Percentiles rank a stretch among this genome's conserved stretches.
Conservation (phyloP, 1,140 invertebrate genomes). For the Caenorhabditis brenneri region DNA sequence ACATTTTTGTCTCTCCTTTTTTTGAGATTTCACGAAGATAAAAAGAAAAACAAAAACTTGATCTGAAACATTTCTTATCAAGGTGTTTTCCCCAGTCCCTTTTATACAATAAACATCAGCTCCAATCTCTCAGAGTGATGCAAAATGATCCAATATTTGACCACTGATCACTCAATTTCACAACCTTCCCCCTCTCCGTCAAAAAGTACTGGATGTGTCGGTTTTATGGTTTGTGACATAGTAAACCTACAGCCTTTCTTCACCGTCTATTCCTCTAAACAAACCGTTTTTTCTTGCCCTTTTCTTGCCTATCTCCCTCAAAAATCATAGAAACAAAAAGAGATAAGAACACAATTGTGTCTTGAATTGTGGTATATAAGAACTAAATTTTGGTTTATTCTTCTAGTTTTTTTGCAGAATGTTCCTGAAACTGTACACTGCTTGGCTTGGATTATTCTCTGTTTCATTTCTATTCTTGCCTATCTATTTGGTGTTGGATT, state of each 20-base stretch:
- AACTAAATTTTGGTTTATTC: too few relatives aligned
- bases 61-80: too few relatives aligned
- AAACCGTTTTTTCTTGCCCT: background rate
- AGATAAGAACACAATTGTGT: background rate
- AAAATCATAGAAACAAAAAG: slow-evolving; percentile 5
- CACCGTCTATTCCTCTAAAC: background rate
- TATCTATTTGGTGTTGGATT: slow-evolving; percentile 58
- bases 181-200: background rate
- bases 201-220: background rate
- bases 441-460: slow-evolving; percentile 66
- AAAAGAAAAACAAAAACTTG: too few relatives aligned
- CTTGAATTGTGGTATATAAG: too few relatives aligned
- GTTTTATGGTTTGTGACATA: background rate
- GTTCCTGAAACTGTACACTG: slow-evolving; percentile 46
- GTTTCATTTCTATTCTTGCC: slow-evolving; percentile 68
- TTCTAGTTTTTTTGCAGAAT: too few relatives aligned
- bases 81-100: too few relatives aligned
- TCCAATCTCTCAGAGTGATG: background rate
- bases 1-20: too few relatives aligned
- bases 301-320: background rate
- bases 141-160: background rate
- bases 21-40: too few relatives aligned
- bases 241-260: background rate
- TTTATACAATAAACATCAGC: background rate
- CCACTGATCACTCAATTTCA: background rate